These are phyloP conservation scores for Ptychobarbus kaznakovi DNA, from an alignment of 2,797 vertebrate genomes.

Conservation along the genomic window DNA sequence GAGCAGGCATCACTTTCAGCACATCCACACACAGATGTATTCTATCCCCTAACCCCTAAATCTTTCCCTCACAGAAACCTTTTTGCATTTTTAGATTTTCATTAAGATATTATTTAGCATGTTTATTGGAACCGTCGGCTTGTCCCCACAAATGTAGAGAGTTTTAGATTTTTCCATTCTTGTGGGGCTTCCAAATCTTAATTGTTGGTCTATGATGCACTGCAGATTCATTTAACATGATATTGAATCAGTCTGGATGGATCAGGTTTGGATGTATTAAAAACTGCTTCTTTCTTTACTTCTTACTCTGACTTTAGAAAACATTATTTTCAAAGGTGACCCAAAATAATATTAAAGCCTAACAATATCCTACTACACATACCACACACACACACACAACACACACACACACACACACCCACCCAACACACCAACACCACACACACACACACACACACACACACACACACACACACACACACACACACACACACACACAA, in stretches of 20 bases:
- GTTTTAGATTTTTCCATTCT: not conserved
- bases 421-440: too few species aligned
- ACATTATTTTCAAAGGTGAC: not conserved
- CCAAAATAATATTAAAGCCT: not conserved
- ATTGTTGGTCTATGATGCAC: not conserved
- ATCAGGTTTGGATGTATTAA: not conserved
- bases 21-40: not conserved
- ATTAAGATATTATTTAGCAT: not conserved
- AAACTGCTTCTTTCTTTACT: not conserved
- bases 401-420: too few species aligned
- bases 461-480: too few species aligned
- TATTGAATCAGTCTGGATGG: not conserved
- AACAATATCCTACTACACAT: not conserved
- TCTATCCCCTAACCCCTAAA: not conserved
- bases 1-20: slow-evolving; percentile 69
- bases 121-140: not conserved
- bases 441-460: too few species aligned
- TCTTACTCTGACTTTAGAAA: not conserved
- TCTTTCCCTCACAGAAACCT: not conserved
- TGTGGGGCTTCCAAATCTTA: not conserved
- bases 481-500: too few species aligned
- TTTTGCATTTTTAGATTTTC: slow-evolving; percentile 10
- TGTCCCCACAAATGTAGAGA: not conserved
- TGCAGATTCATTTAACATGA: not conserved
- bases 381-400: too few species aligned